Base-by-base conservation (phyloP, 2,113 vertebrate species). In the Calcarius ornatus region DNA sequence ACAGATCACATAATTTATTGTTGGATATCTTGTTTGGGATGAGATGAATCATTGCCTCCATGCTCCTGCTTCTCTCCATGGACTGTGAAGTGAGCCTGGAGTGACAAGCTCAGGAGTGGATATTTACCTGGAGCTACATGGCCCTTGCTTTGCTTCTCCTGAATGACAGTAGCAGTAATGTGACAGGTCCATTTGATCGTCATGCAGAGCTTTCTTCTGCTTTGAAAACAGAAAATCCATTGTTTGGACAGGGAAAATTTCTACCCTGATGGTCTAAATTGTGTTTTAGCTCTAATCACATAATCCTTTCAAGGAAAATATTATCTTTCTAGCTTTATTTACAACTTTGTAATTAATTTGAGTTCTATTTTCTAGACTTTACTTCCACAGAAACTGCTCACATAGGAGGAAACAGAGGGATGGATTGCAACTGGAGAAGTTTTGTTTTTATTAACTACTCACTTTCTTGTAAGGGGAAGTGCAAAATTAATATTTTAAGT, bases 151-250 rank as follows among this genome's bases (percentile, higher is more conserved):
- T 54, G 10, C 24, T 31, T 22, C n/a, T 43, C 22, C 24, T 38
- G 54, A 30, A 2, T 21, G 63, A 24, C 0, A 47, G n/a, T 0
- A 37, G 17, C n/a, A 66, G 23, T 37, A 38, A 3, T 17, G 21
- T 28, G 31, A 35, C 28, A 78, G 40, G 4, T 48, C 4, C 10
- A 4, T 71, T 42, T 6, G 0, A 70, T 17, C 31, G 5, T 30
- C 30, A 59, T 7, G 6, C 8, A 50, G 61, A 51, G 8, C 6
- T 72, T 60, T 78, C 15, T 38, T 60, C 14, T 40, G 5, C 10
- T 66, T 61, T 66, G 15, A 63, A 59, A 70, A 31, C 7, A 71
- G 40, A 70, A 61, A 81, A 66, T 37, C 18, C 0, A 5, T 27
- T 17, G 17, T 81, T 43, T 51, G 31, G 7, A 7, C 3, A 13